Conservation (phyloP, 2,888 invertebrate species). For the Tachystola acroxantha region DNA sequence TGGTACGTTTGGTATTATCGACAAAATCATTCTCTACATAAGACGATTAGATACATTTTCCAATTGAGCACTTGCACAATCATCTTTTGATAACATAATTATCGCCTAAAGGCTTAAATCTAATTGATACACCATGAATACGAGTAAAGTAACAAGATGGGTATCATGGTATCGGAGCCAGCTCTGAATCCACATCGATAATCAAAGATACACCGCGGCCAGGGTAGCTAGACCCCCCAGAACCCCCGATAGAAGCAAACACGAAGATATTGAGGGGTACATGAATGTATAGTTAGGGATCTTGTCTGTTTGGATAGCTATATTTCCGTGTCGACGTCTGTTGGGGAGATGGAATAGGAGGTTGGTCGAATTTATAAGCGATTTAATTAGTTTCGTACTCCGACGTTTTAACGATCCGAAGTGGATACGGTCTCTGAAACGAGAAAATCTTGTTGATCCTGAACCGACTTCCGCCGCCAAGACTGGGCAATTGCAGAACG, state of each 20-base stretch:
- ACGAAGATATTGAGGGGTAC: constrained; percentile 16
- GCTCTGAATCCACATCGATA: constrained; percentile 29
- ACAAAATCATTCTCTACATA: no score
- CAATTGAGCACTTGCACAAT: background rate
- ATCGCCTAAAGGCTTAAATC: background rate
- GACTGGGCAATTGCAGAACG: no score
- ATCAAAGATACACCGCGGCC: constrained; percentile 32
- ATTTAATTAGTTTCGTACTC: no score
- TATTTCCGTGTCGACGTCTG: constrained; percentile 24
- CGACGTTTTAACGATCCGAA: no score
- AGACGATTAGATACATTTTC: background rate
- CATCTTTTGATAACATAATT: background rate
- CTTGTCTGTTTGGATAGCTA: constrained; percentile 25
- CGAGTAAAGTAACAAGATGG: constrained; percentile 3
- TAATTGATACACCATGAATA: constrained; percentile 4
- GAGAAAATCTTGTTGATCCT: no score
- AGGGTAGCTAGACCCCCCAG: constrained; percentile 13
- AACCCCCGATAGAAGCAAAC: background rate
- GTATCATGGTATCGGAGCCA: constrained; percentile 17
- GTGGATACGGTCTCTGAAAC: no score
- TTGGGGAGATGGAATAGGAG: constrained; percentile 13
- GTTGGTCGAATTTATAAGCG: constrained; percentile 4
- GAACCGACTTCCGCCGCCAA: no score
- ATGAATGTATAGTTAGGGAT: constrained; percentile 21
- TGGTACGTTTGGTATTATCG: no score